Base-by-base conservation (phyloP, 2,888 invertebrate genomes). In the Orthosia gothica region DNA sequence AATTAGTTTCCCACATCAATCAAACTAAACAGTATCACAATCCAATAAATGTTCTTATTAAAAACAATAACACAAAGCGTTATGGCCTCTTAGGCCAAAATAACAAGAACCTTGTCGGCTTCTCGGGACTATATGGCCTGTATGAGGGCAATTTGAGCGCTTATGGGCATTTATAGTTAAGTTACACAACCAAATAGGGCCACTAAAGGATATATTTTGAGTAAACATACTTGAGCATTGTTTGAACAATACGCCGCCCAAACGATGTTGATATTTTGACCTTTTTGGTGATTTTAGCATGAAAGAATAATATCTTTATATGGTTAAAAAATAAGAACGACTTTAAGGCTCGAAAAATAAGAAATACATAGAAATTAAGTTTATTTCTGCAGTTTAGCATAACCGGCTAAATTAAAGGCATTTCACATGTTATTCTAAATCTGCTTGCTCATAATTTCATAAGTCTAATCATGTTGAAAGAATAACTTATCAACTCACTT, bases 221-320 rank as follows among this genome's bases (percentile, higher is more conserved):
- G 94, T 94, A 95, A 95, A 95, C 95, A 94, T 86, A 94, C 95
- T 94, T 93, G 91, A 93, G 90, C 88, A 92, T 93, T 92, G 91
- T 92, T 91, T 88, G 86, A 89, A 86, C 85, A 88, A 82, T 91
- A 89, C 84, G 71, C 58, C 70, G 89, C 23, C 64, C 68, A n/a
- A 88, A 70, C 74, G 65, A 71, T 90, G 85, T 94, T 95, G 94
- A 92, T 95, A 92, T 89, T n/a, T 93, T 87, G 58, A 75, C 68
- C 62, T 73, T 77, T 70, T 68, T 49, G 49, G 61, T 59, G 50
- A 63, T 73, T 76, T 76, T 66, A 26, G n/a, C 55, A 32, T 32
- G 20, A 40, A 74, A 76, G 47, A 68, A 72, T 58, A 68, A 74
- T 70, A 73, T 70, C 52, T 70, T 62, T 55, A 72, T 73, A 67